A percentile compares a stretch with the other conserved stretches of the same genome.
Conservation (phyloP, 2,888 invertebrate genomes). For the Sesia bembeciformis region DNA sequence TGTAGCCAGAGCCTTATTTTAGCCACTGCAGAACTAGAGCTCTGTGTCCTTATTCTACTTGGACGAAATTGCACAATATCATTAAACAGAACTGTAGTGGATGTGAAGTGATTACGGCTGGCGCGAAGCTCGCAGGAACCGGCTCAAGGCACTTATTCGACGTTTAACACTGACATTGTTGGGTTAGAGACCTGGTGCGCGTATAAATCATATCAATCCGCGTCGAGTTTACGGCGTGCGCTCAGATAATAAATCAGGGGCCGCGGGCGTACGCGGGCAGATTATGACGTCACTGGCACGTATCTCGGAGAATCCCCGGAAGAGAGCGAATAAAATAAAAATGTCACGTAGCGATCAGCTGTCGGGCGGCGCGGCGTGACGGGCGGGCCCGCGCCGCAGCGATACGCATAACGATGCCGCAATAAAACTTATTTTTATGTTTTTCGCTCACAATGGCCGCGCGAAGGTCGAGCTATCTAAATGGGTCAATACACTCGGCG, state of each 20-base stretch:
- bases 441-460: constrained; percentile 75
- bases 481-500: constrained; percentile 74
- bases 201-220: constrained; percentile 45
- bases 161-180: constrained; percentile 43
- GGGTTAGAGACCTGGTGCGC: constrained; percentile 14
- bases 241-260: constrained; percentile 64
- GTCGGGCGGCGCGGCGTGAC: constrained; percentile 59
- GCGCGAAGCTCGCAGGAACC: constrained; percentile 19
- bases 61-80: no score
- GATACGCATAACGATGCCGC: constrained; percentile 73
- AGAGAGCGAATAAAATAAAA: constrained; percentile 73
- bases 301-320: constrained; percentile 72
- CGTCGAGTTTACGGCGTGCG: constrained; percentile 40
- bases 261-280: constrained; percentile 45
- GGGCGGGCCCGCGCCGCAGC: constrained; percentile 37
- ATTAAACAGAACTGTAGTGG: no score
- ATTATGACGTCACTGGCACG: constrained; percentile 71
- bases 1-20: no score
- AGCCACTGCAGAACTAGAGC: no score
- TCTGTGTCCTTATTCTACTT: no score
- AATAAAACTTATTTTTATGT: constrained; percentile 76
- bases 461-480: constrained; percentile 75
- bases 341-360: constrained; percentile 75
- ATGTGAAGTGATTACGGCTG: constrained; percentile 1
- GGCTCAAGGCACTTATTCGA: constrained; percentile 24